These are phyloP conservation scores for Psephotus haematonotus DNA, from an alignment of 2,113 vertebrate genomes.

Conservation along the genomic window DNA sequence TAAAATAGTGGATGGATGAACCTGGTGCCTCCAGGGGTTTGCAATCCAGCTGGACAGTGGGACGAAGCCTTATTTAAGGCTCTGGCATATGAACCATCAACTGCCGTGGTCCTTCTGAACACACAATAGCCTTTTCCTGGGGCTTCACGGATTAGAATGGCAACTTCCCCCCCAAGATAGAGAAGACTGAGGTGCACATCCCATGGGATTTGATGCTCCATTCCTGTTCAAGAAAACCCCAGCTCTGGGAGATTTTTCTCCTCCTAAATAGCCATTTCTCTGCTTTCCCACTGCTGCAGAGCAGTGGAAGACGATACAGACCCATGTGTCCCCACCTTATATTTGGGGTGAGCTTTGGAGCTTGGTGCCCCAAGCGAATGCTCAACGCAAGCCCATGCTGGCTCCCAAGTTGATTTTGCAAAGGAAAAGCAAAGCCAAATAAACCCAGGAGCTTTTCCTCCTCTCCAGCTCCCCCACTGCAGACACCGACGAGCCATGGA, in stretches of 20 bases:
- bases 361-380: rapidly evolving
- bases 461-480: rapidly evolving
- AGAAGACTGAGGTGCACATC: rapidly evolving
- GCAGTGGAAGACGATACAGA: rapidly evolving
- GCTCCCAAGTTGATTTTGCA: not conserved
- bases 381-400: not conserved
- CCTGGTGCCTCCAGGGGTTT: rapidly evolving
- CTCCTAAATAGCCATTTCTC: not conserved
- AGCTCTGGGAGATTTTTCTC: not conserved
- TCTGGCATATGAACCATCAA: rapidly evolving
- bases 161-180: rapidly evolving
- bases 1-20: rapidly evolving
- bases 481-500: rapidly evolving
- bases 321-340: rapidly evolving
- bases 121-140: rapidly evolving
- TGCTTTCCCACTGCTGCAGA: not conserved
- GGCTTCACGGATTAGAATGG: not conserved
- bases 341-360: not conserved
- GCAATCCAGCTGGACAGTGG: rapidly evolving
- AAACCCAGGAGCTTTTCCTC: rapidly evolving
- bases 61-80: not conserved
- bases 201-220: not conserved
- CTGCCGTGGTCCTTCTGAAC: rapidly evolving
- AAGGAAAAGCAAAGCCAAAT: not conserved
- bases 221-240: not conserved